Evolutionary conservation across 2,797 vertebrate species (phyloP), one percentile per base, ranked within the genome.

Genomic region (Leptodactylus fallax): DNA sequence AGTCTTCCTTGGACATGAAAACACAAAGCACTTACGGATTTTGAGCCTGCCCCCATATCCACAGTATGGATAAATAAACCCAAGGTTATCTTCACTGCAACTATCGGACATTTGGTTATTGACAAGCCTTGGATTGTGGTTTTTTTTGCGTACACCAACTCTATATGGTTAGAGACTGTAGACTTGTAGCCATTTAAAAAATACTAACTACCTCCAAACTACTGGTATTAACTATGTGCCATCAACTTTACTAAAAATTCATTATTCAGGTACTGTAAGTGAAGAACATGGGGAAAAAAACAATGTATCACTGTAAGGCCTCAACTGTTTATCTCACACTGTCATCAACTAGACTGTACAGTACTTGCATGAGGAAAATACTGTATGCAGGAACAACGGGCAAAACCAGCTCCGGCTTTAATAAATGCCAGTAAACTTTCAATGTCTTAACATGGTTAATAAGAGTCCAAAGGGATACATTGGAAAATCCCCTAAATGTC

Each of bases 401-500:
- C 56, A 85, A 85, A 77, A 60, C 83, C 83, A 76, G 71, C 10
- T 49, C 27, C 14, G 49, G 21, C 82, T 23, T 5, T 47, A 13
- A 74, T 36, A 16, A 77, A 49, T 51, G 56, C 8, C 56, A 49
- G 21, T 45, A 85, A 80, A 63, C 58, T 6, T 25, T 76, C 16
- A 74, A 55, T 9, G 25, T 12, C 56, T 10, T 21, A 23, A 74
- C 67, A 74, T 9, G 10, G 13, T 36, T 74, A 36, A 56, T 47
- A 23, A 1, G 21, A 76, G 13, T 77, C 55, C 45, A 85, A 63
- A 23, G 14, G 17, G 11, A 47, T 72, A 67, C 2, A 1, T 25
- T 25, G n/a, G n/a, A 82, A 82, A 82, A 82, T 27, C 61, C 80
- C 80, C 80, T 82, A 49, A 49, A 82, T 19, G 45, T 51, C 12